phyloP scores from a whole-genome alignment of 1,140 invertebrate genomes.

The Pteromalus puparum region DNA sequence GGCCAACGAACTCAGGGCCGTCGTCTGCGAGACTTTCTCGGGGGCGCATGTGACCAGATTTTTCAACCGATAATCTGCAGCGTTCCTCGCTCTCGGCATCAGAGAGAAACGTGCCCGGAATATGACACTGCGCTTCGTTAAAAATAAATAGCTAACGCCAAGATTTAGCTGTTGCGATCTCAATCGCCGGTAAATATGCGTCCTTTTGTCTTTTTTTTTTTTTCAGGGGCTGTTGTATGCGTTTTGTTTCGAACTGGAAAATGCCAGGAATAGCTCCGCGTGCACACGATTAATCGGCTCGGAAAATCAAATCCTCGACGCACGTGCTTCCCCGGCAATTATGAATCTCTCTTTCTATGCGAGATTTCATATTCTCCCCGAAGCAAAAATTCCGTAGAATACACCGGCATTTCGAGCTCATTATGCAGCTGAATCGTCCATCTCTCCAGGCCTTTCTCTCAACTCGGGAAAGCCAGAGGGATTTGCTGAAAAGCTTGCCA shows the following conservation, averaged over 20 bases:
- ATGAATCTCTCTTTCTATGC: neutral
- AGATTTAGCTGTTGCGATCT: neutral
- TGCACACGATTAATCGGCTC: neutral
- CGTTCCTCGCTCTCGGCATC: too few species aligned
- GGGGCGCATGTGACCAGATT: too few species aligned
- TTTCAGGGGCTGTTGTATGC: too few species aligned
- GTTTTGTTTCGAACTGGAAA: neutral
- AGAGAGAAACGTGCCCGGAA: too few species aligned
- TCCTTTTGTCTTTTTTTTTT: too few species aligned
- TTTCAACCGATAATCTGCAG: too few species aligned
- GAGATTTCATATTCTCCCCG: too few species aligned
- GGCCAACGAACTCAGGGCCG: conserved; percentile 38
- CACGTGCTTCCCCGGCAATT: conserved; percentile 31
- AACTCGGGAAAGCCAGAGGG: neutral
- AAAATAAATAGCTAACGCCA: too few species aligned
- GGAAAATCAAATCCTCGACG: neutral
- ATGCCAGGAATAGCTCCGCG: neutral
- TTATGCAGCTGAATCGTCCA: neutral
- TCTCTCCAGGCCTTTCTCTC: neutral
- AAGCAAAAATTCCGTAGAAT: too few species aligned
- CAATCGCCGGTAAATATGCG: too few species aligned
- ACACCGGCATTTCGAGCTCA: neutral
- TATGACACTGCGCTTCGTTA: too few species aligned
- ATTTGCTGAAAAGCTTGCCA: neutral
- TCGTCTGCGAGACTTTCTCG: neutral